Percentiles rank a stretch among this genome's conserved stretches.
Conservation (phyloP, 2,888 invertebrate species). For the Amitus sp. region DNA sequence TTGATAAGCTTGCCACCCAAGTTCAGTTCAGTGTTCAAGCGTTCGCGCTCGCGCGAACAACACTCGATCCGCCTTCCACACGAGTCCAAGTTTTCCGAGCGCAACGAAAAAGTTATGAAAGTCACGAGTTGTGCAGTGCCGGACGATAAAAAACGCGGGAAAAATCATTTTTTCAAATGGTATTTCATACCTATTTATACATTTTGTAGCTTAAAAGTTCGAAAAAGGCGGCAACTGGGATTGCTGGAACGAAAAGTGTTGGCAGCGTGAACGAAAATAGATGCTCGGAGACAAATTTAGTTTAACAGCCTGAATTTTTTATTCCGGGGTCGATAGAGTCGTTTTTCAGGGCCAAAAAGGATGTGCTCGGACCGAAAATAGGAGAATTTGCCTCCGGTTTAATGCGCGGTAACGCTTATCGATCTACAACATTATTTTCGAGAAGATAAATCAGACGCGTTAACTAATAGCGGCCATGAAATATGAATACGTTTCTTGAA, state of each 20-base stretch:
- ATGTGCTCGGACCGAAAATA: slow-evolving; percentile 20
- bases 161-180: too few relatives aligned
- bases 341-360: slow-evolving; percentile 32
- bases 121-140: not conserved
- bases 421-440: slow-evolving; percentile 28
- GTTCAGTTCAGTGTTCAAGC: slow-evolving; percentile 63
- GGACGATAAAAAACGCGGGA: too few relatives aligned
- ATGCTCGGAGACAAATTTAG: not conserved
- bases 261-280: slow-evolving; percentile 11
- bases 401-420: slow-evolving; percentile 26
- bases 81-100: slow-evolving; percentile 34
- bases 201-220: too few relatives aligned
- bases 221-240: too few relatives aligned
- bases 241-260: too few relatives aligned
- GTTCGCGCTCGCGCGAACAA: slow-evolving; percentile 59
- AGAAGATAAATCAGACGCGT: slow-evolving; percentile 13
- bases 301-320: not conserved
- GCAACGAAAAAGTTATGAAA: slow-evolving; percentile 8
- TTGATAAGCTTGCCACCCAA: too few relatives aligned
- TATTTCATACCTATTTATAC: too few relatives aligned
- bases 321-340: slow-evolving; percentile 20
- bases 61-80: slow-evolving; percentile 23
- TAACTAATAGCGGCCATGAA: slow-evolving; percentile 13
- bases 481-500: slow-evolving; percentile 4
- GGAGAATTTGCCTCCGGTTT: slow-evolving; percentile 25